Conservation (phyloP, 1,140 invertebrate genomes). For the Drosophila erecta region DNA sequence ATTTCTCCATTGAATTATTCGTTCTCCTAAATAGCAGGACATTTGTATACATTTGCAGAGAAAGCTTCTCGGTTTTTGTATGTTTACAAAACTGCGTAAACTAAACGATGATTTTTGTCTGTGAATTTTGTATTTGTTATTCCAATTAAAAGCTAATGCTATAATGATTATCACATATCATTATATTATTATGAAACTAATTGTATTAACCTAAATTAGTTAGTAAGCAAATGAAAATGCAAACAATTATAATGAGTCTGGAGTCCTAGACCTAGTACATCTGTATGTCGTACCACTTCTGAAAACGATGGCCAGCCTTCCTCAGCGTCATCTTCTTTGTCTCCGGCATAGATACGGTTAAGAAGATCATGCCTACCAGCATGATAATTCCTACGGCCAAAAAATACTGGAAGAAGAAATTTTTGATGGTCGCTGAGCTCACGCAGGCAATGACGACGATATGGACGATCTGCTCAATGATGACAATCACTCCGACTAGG, state of each 20-base stretch:
- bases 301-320: constrained; percentile 55
- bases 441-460: constrained; percentile 60
- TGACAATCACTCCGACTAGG: constrained; percentile 53
- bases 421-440: not conserved
- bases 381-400: constrained; percentile 60
- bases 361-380: constrained; percentile 37
- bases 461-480: constrained; percentile 64
- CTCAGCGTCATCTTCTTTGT: constrained; percentile 52
- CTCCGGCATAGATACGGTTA: constrained; percentile 56
- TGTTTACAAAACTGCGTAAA: no score
- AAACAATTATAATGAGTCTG: not conserved
- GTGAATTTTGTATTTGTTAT: no score
- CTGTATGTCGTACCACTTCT: constrained; percentile 30
- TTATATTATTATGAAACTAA: not conserved
- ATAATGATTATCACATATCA: not conserved
- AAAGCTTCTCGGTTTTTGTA: not conserved
- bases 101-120: no score
- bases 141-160: no score
- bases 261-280: constrained; percentile 22
- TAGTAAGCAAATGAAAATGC: not conserved
- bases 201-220: constrained; percentile 10
- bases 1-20: no score
- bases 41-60: no score
- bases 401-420: constrained; percentile 48
- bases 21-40: no score